Evolutionary conservation across 2,113 vertebrate genomes (phyloP).

Genomic region (Megaceryle maxima): DNA sequence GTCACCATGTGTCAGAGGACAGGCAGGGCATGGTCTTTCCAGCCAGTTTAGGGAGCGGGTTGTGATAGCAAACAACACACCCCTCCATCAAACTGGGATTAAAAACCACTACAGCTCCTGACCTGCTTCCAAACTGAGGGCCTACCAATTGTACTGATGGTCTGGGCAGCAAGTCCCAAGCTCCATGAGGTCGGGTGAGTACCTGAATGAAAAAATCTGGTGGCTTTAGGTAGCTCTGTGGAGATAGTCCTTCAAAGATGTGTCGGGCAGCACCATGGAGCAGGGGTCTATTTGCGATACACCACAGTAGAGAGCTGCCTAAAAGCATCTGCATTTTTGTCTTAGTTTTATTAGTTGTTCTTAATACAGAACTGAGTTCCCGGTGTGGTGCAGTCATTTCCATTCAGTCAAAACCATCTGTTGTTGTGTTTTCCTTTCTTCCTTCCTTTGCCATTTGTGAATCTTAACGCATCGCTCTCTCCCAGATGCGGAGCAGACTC

Average conservation of each 20-base stretch:
- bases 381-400: background rate
- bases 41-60: background rate
- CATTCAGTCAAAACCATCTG: background rate
- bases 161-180: background rate
- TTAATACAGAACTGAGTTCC: background rate
- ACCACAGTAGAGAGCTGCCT: background rate
- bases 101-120: background rate
- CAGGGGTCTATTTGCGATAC: background rate
- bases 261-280: background rate
- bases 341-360: constrained; percentile 17
- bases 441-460: background rate
- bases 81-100: background rate
- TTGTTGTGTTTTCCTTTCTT: background rate
- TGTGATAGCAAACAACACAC: background rate
- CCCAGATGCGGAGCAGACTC: background rate
- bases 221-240: background rate
- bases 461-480: background rate
- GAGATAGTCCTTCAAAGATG: background rate
- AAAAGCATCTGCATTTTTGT: background rate
- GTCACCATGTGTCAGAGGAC: background rate
- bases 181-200: background rate
- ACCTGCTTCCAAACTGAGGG: background rate
- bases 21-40: background rate
- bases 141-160: background rate
- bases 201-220: background rate